Evolutionary conservation across 1,140 invertebrate species (phyloP).

Genomic region (Hydropsyche tenuis): DNA sequence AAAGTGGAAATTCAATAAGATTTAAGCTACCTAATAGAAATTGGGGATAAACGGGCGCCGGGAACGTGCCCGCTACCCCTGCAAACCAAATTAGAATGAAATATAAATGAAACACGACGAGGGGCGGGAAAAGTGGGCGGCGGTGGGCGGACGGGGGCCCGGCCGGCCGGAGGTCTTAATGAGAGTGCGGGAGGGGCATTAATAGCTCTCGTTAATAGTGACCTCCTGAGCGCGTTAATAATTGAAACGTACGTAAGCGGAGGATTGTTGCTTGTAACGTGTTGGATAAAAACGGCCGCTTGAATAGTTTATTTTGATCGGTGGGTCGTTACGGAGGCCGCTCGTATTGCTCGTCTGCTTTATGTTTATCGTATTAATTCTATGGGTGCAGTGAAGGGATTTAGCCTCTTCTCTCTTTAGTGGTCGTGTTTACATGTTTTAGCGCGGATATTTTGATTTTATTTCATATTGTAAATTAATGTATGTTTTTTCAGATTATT

Average conservation of each 20-base stretch:
- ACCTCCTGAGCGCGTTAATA: constrained; percentile 25
- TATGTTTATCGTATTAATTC: background rate
- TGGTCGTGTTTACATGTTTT: no score
- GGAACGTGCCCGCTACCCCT: constrained; percentile 45
- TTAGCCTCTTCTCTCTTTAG: no score
- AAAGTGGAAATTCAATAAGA: constrained; percentile 51
- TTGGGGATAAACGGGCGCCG: constrained; percentile 48
- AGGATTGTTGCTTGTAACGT: background rate
- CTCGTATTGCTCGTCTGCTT: background rate
- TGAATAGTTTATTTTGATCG: no score
- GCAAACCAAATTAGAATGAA: constrained; percentile 48
- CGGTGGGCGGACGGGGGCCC: background rate
- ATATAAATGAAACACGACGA: constrained; percentile 44
- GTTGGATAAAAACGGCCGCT: background rate
- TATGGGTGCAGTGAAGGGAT: no score
- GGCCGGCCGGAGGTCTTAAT: constrained; percentile 26
- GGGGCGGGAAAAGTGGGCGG: background rate
- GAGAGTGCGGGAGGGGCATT: constrained; percentile 20
- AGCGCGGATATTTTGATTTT: no score
- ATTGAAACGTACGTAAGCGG: constrained; percentile 18
- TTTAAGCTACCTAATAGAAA: constrained; percentile 50
- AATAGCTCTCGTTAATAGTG: constrained; percentile 32
- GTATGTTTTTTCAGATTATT: no score
- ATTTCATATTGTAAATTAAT: no score
- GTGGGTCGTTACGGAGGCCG: background rate